These are phyloP conservation scores for Heliconius cydno DNA, from an alignment of 2,888 invertebrate species.

Conservation along the genomic window DNA sequence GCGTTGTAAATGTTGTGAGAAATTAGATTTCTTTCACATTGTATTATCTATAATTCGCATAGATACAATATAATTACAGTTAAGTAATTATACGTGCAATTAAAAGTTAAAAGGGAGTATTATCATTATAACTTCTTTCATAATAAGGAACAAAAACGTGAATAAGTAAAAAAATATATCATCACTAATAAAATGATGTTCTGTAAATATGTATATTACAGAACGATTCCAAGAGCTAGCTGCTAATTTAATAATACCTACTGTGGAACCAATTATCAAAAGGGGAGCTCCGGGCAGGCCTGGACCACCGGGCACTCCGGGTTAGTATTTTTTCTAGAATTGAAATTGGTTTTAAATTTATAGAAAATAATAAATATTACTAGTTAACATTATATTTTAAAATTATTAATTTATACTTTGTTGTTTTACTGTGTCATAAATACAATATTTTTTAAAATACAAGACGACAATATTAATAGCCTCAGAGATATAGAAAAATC, in stretches of 20 bases:
- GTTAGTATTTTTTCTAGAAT: conserved; percentile 63
- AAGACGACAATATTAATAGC: neutral
- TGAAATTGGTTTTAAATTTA: neutral
- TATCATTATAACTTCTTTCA: too few relatives aligned
- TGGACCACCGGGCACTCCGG: conserved; percentile 87
- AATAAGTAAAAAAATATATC: neutral
- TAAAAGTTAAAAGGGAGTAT: too few relatives aligned
- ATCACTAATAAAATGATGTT: neutral
- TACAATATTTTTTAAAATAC: neutral
- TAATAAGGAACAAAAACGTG: too few relatives aligned
- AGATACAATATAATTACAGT: neutral
- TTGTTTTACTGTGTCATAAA: too few relatives aligned
- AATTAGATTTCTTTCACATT: neutral
- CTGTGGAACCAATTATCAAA: conserved; percentile 86
- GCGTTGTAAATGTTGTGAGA: neutral
- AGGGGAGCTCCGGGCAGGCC: conserved; percentile 88
- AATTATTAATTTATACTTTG: too few relatives aligned
- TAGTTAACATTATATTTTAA: neutral
- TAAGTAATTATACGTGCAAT: neutral
- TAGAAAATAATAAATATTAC: neutral
- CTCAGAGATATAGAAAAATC: neutral
- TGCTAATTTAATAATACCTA: conserved; percentile 84
- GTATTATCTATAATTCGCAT: neutral
- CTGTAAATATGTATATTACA: conserved; percentile 58
- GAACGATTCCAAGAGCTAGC: conserved; percentile 90